These are phyloP conservation scores for Hydrochoerus hydrochaeris DNA, from an alignment of 2,113 vertebrate species.

Conservation along the genomic window DNA sequence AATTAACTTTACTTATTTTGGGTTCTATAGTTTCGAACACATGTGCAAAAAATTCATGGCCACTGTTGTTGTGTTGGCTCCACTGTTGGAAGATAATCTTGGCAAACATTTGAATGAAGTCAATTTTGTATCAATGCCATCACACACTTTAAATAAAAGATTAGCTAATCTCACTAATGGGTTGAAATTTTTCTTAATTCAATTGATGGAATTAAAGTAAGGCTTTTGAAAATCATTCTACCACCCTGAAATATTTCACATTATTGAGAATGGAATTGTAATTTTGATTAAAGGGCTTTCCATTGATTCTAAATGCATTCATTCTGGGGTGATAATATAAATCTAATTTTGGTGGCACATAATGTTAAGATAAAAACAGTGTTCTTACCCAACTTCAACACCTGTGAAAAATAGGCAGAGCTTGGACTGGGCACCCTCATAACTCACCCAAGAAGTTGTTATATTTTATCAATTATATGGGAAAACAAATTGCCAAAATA, in stretches of 20 bases:
- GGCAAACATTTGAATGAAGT: not conserved
- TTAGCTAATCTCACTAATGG: conserved; percentile 29
- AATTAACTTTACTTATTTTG: not conserved
- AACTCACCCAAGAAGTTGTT: not conserved
- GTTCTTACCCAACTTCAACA: not conserved
- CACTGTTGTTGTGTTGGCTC: not conserved
- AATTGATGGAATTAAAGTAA: not conserved
- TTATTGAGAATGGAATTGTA: not conserved
- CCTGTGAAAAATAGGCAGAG: not conserved
- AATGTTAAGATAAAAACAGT: conserved; percentile 1
- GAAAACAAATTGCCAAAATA: not conserved
- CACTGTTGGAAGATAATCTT: not conserved
- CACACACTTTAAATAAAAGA: conserved; percentile 17
- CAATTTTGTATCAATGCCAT: not conserved
- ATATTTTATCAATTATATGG: not conserved
- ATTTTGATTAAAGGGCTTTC: not conserved
- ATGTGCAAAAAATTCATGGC: not conserved
- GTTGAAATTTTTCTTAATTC: not conserved
- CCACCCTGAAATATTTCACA: not conserved
- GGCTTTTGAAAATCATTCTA: conserved; percentile 1
- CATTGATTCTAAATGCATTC: not conserved
- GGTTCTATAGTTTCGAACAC: not conserved
- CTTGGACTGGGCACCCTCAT: not conserved
- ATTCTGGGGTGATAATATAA: not conserved
- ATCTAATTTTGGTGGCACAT: not conserved